Percentiles rank a stretch among this genome's conserved stretches.
phyloP scores from a whole-genome alignment of 1,140 invertebrate species.

The Venturia canescens region DNA sequence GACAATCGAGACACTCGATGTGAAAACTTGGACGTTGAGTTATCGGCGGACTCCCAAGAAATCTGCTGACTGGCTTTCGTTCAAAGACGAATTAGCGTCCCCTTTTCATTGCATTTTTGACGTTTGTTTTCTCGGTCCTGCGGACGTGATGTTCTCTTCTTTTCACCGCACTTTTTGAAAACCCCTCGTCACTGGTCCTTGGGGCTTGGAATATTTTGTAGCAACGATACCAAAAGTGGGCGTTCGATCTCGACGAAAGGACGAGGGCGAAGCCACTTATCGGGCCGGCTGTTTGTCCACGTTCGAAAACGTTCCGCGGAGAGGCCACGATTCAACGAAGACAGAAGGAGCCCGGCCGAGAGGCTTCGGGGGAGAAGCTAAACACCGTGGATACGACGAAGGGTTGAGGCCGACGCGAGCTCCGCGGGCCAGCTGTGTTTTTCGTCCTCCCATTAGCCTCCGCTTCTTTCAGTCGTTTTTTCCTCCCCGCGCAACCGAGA shows the following conservation, averaged over 20 bases:
- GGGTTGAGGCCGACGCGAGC: slow-evolving; percentile 35
- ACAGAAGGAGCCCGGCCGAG: neutral
- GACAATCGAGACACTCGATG: no score
- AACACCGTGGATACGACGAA: slow-evolving; percentile 30
- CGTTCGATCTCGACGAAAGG: neutral
- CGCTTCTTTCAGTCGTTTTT: neutral
- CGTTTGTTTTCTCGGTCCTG: no score
- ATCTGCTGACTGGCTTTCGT: no score
- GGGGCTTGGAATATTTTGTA: no score
- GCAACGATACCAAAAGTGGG: neutral
- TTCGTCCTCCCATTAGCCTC: slow-evolving; percentile 1
- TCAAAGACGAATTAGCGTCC: no score
- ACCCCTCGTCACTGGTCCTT: no score
- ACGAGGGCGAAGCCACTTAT: slow-evolving; percentile 1
- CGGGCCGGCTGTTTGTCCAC: slow-evolving; percentile 18
- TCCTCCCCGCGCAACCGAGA: neutral
- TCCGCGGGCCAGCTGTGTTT: slow-evolving; percentile 49
- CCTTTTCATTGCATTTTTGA: no score
- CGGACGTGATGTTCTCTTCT: no score
- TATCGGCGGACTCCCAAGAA: no score
- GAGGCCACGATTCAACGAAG: slow-evolving; percentile 8
- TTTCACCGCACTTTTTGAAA: no score
- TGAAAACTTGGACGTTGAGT: no score
- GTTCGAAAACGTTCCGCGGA: slow-evolving; percentile 15
- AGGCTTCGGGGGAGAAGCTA: neutral